Conservation (phyloP, 2,113 vertebrate genomes). For the Arvicanthis niloticus region DNA sequence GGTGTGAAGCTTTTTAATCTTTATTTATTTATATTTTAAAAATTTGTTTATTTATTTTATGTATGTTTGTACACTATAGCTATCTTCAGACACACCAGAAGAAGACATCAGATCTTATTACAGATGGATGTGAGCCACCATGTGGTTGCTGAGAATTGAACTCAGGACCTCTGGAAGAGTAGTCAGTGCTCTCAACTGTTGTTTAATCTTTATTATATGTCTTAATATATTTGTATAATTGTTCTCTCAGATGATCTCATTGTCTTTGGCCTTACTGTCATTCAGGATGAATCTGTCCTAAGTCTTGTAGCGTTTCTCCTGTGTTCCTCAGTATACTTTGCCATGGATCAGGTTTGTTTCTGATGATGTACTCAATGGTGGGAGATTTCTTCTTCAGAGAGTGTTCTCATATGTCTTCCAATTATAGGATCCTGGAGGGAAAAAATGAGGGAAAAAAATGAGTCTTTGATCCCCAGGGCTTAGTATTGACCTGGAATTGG, state of each 20-base stretch:
- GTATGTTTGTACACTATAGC: no score
- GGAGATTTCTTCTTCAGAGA: not conserved
- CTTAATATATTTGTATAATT: conserved; percentile 52
- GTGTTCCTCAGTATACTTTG: not conserved
- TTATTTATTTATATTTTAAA: not conserved
- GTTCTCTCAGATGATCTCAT: not conserved
- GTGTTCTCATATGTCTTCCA: not conserved
- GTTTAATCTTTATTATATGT: conserved; percentile 51
- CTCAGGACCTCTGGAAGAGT: no score
- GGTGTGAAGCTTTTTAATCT: conserved; percentile 23
- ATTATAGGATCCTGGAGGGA: not conserved
- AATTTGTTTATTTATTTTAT: no score
- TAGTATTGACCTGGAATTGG: not conserved
- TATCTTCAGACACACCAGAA: no score
- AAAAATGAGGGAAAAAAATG: not conserved
- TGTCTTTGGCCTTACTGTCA: conserved; percentile 28
- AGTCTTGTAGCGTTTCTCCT: conserved; percentile 7
- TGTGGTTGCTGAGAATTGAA: no score
- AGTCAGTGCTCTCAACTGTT: no score
- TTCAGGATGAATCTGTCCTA: not conserved
- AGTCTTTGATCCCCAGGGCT: not conserved
- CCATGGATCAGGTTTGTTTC: not conserved
- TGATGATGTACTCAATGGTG: not conserved
- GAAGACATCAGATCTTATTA: no score
- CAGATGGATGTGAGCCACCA: no score